Evolutionary conservation across 2,113 vertebrate genomes (phyloP).

Genomic region (Leucosticte australis): DNA sequence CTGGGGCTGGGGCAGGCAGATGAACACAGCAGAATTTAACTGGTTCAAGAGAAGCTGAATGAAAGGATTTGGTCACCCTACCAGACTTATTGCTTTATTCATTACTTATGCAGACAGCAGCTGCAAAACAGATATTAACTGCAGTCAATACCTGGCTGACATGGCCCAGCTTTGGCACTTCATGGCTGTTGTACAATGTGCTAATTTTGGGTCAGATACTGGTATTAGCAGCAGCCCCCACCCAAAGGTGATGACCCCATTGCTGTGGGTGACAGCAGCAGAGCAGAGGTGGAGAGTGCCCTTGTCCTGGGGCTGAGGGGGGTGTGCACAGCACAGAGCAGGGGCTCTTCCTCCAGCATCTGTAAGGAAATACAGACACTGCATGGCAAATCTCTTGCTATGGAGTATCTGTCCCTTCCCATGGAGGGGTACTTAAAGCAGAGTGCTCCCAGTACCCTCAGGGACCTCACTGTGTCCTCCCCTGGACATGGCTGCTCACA

Average conservation of each 20-base stretch:
- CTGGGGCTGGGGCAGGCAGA: not conserved
- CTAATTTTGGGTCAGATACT: not conserved
- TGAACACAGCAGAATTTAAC: not conserved
- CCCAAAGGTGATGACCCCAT: fast-evolving
- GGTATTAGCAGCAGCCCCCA: not conserved
- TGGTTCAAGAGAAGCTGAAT: not conserved
- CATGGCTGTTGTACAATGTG: not conserved
- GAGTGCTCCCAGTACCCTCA: not conserved
- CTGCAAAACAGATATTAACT: not conserved
- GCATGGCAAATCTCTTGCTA: fast-evolving
- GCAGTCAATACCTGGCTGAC: not conserved
- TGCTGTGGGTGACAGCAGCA: not conserved
- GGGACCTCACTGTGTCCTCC: not conserved
- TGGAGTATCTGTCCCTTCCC: not conserved
- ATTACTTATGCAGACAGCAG: conserved; percentile 21
- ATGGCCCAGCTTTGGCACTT: not conserved
- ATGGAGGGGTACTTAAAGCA: not conserved
- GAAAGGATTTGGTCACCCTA: not conserved
- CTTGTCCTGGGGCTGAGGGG: not conserved
- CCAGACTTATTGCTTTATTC: not conserved
- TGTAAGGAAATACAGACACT: fast-evolving
- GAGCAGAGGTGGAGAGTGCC: not conserved
- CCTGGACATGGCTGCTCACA: fast-evolving
- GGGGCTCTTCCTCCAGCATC: not conserved
- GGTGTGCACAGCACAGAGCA: fast-evolving